Base-by-base conservation (phyloP, 2,797 vertebrate species). In the Cuculus canorus region DNA sequence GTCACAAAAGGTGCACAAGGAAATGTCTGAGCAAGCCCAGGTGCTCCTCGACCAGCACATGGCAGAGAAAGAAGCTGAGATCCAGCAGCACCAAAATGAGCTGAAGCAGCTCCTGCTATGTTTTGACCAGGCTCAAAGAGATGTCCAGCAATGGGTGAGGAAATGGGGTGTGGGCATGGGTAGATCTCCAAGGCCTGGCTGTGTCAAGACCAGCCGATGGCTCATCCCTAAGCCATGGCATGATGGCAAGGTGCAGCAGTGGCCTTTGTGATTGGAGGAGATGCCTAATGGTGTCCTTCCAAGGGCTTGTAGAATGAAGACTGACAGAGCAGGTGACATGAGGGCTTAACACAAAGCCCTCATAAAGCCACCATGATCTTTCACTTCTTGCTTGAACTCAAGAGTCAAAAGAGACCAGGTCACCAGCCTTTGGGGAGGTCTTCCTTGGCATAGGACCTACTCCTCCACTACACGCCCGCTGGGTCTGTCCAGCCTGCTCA, bases 121-220 rank as follows among this genome's bases (percentile, higher is more conserved):
- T n/a, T 92, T 97, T 0, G 96, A 93, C 11, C 60, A 79, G 6
- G 93, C 88, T 52, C 96, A 48, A 11, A 97, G 88, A 0, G 92
- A 97, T 0, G 16, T 92, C 77, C 50, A 69, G 14, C 14, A 81
- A 39, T 97, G 96, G 98, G 98, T 98, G 27, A 97, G 96, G 18
- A 60, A 10, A 5, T 2, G 4, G 10, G 45, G 53, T 33, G 17
- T 0, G 22, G 21, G 22, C 73, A 72, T 63, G 54, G 75, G 47
- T 33, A 32, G 28, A 69, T 59, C 56, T 70, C 8, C 64, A 61
- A 32, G 65, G 33, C 14, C 18, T 53, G 84, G 12, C 35, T n/a
- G 24, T 9, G 39, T 2, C 63, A 33, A 33, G 10, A 24, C 21
- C 0, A 59, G 59, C 35, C 28, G 16, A 57, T n/a, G 47, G 47